Evolutionary conservation across 2,888 invertebrate species (phyloP), one percentile per base, ranked within the genome.

Genomic region (Endomychus coccineus): DNA sequence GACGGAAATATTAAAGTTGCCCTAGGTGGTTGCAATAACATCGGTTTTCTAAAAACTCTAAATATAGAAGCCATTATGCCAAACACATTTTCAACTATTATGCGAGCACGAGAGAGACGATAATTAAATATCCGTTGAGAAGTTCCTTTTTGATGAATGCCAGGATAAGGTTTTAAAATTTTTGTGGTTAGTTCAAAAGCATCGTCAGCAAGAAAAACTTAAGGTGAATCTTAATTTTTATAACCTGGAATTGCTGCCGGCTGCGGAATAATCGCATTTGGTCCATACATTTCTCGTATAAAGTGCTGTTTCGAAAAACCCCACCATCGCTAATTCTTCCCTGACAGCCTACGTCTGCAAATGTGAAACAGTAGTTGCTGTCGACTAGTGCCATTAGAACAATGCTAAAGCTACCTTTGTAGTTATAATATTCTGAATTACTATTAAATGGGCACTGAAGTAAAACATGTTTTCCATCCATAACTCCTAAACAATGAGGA

Each of bases 261-360:
- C 16, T 41, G 47, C 10, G 44, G 34, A 23, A 34, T 33, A 10
- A 48, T 10, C 9, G 34, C 14, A 16, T 34, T 27, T 7, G n/a
- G n/a, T 7, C 3, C 6, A 4, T n/a, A 29, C 48, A 42, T 11
- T 44, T 44, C 23, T 36, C 3, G 17, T 17, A 40, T 27, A 49
- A 34, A 9, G 27, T 22, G 29, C 19, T 37, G 29, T 46, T 40
- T 39, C 12, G 14, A 16, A 49, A 39, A 6, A 49, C 37, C 2
- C 49, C 49, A 17, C 44, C 49, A 35, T 49, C 55, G 36, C 48
- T 51, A 5, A 52, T 51, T 40, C 51, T 47, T 9, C 59, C 55
- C 43, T 54, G 55, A 32, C 46, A 36, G 11, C 55, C 59, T 17
- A 61, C 46, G 28, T 59, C 52, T 30, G 53, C 51, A 43, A 52